These are phyloP conservation scores for Sebastes iracundus DNA, from an alignment of 2,797 vertebrate genomes.

Conservation along the genomic window DNA sequence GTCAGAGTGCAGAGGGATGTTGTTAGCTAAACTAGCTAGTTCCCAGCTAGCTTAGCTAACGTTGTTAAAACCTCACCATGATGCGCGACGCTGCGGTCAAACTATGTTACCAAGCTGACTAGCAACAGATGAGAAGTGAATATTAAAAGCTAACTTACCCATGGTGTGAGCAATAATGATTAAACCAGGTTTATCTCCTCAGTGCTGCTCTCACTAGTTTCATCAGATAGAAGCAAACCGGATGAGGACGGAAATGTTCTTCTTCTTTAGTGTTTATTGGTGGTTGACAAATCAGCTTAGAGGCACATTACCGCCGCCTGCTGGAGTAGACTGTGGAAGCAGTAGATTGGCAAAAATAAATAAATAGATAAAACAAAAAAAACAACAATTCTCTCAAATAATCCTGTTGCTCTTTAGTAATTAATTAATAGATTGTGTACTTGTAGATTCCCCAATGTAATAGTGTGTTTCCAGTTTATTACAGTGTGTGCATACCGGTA, in stretches of 20 bases:
- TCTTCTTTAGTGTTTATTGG: background rate
- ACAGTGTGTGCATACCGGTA: too few species aligned
- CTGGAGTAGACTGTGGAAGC: too few species aligned
- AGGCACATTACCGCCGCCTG: background rate
- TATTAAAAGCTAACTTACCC: slow-evolving; percentile 4
- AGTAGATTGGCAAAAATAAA: too few species aligned
- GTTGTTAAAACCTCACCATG: too few species aligned
- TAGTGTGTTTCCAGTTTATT: too few species aligned
- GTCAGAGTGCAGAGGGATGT: too few species aligned
- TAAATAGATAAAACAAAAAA: too few species aligned
- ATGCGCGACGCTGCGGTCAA: background rate
- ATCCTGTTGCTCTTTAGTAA: too few species aligned
- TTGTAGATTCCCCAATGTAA: too few species aligned
- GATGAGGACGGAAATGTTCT: background rate
- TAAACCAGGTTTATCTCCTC: background rate
- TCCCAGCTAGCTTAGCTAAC: background rate
- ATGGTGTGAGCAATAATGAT: background rate
- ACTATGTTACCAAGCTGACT: background rate
- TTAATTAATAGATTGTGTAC: too few species aligned
- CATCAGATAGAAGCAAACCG: background rate
- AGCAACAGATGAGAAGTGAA: background rate
- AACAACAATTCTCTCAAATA: too few species aligned
- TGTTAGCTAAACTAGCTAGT: background rate
- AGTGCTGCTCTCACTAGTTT: background rate
- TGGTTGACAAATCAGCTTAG: background rate